Evolutionary conservation across 2,888 invertebrate genomes (phyloP), one percentile per base, ranked within the genome.

Genomic region (Callyntrura guangdongensis): DNA sequence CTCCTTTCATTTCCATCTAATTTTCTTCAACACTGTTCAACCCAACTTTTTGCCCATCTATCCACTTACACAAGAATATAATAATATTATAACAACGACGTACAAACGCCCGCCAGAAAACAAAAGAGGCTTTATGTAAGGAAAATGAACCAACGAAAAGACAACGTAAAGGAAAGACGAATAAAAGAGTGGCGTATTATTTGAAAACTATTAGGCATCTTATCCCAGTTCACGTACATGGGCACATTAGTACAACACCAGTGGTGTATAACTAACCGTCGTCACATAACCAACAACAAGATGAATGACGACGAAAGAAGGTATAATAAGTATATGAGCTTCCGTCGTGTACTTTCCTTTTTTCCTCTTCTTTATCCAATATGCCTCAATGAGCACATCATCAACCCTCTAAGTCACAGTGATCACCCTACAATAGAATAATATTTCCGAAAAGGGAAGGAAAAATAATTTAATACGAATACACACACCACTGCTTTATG

Each of bases 1-100:
- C 47, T 74, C 49, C 74, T 74, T 74, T 74, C 74, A 74, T 49
- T 74, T 74, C 49, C 74, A 74, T 74, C 47, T 49, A 5, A 49
- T 49, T 74, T 74, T 74, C 74, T 74, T 74, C 22, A 12, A 22
- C 74, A 49, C 49, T 49, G 36, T 69, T 69, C 45, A 9, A 14
- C n/a, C 36, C n/a, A 36, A 36, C 36, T 36, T 6, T 36, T 36
- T 36, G 36, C 36, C 36, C 36, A 36, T 36, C 36, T 36, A 36
- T 36, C 45, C n/a, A 72, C 45, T 36, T 36, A 67, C 69, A 36
- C n/a, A 72, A n/a, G n/a, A n/a, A n/a, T 8, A 45, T 17, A 72
- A 36, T 72, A 14, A 36, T 72, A 45, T 45, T 14, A 53, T 5
- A 9, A 14, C 14, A 14, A 53, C 53, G n/a, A 2, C n/a, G 53